phyloP scores from a whole-genome alignment of 2,797 vertebrate species.

The Anniella stebbinsi region DNA sequence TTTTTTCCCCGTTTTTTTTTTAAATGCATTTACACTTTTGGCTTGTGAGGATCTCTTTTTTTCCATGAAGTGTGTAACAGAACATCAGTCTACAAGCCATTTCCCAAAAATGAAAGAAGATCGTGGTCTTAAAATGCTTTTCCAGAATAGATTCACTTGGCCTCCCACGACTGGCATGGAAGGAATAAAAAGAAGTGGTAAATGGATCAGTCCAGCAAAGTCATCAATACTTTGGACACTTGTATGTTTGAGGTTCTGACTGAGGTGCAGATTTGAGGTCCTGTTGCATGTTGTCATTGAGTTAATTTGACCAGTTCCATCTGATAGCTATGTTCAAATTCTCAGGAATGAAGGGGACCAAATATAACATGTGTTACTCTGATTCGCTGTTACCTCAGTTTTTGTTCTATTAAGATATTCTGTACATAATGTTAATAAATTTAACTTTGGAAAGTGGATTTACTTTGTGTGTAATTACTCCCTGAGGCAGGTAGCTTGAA shows the following conservation, averaged over 20 bases:
- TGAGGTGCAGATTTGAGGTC: not conserved
- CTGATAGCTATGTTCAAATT: constrained; percentile 72
- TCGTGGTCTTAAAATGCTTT: not conserved
- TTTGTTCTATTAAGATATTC: constrained; percentile 67
- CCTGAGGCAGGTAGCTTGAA: not conserved
- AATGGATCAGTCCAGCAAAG: fast-evolving
- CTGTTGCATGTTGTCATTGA: constrained; percentile 55
- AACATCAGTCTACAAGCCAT: not conserved
- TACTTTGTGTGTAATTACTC: constrained; percentile 39
- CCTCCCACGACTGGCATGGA: not conserved
- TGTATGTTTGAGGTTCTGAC: constrained; percentile 3
- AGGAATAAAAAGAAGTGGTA: too few species aligned
- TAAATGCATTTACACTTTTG: not conserved
- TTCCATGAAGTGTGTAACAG: not conserved
- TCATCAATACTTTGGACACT: not conserved
- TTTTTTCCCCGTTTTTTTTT: not conserved
- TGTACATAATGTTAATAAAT: constrained; percentile 81
- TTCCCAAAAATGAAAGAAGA: not conserved
- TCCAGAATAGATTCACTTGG: not conserved
- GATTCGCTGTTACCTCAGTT: constrained; percentile 76
- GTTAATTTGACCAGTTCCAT: constrained; percentile 63
- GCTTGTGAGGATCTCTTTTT: not conserved
- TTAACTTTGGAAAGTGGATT: constrained; percentile 71
- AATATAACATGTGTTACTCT: constrained; percentile 75
- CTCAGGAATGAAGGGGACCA: constrained; percentile 83